Conservation (phyloP, 2,797 vertebrate species). For the Paedocypris micromegethes region DNA sequence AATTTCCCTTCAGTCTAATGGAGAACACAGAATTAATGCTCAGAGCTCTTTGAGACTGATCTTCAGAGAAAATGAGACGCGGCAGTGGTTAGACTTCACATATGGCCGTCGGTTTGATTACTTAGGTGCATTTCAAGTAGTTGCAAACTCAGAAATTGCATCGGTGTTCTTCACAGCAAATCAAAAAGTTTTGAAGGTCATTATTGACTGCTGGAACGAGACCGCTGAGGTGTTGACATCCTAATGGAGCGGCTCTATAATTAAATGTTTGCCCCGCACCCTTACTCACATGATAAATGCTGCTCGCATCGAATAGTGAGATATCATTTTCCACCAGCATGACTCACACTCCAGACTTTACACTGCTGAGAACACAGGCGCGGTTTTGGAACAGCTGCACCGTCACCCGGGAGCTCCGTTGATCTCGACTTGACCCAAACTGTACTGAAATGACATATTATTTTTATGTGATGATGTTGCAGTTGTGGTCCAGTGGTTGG, state of each 20-base stretch:
- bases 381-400: slow-evolving; percentile 41
- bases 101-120: slow-evolving; percentile 20
- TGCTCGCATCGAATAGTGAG: slow-evolving; percentile 45
- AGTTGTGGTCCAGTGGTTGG: no score
- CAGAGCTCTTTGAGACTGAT: slow-evolving; percentile 4
- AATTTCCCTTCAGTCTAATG: slow-evolving; percentile 11
- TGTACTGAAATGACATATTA: no score
- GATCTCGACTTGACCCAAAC: not conserved
- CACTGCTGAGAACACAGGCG: slow-evolving; percentile 44
- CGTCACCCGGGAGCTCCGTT: slow-evolving; percentile 35
- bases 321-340: slow-evolving; percentile 50
- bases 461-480: no score
- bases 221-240: slow-evolving; percentile 35
- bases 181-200: slow-evolving; percentile 40
- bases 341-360: slow-evolving; percentile 45
- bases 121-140: slow-evolving; percentile 1
- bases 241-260: slow-evolving; percentile 38
- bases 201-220: slow-evolving; percentile 30
- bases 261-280: slow-evolving; percentile 43
- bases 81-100: slow-evolving; percentile 9
- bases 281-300: slow-evolving; percentile 49
- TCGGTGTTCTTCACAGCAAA: slow-evolving; percentile 11
- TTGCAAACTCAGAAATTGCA: slow-evolving; percentile 17
- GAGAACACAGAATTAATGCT: slow-evolving; percentile 22
- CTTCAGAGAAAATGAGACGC: slow-evolving; percentile 17